phyloP scores from a whole-genome alignment of 2,113 vertebrate genomes.

The Atractosteus spatula region DNA sequence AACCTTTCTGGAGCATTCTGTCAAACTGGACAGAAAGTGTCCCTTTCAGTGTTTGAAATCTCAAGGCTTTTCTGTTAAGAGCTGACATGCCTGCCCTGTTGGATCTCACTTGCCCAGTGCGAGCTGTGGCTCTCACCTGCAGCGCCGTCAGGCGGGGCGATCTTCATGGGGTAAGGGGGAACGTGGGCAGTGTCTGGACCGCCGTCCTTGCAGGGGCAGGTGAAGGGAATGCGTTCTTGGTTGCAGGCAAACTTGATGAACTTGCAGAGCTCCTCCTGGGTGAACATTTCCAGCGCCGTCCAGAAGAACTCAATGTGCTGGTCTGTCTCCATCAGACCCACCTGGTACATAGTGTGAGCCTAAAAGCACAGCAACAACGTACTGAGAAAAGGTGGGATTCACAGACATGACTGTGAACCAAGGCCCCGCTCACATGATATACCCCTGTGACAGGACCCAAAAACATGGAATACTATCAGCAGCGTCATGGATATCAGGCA shows the following conservation, averaged over 20 bases:
- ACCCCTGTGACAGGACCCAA: too few relatives aligned
- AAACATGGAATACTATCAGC: too few relatives aligned
- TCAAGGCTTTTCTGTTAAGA: too few relatives aligned
- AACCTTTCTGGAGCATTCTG: too few relatives aligned
- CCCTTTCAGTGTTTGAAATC: too few relatives aligned
- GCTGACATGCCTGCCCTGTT: too few relatives aligned
- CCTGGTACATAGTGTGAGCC: conserved; percentile 99
- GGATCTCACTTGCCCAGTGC: too few relatives aligned
- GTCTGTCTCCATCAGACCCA: conserved; percentile 95
- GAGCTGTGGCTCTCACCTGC: conserved; percentile 67
- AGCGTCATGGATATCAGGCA: too few relatives aligned
- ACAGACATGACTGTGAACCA: not conserved
- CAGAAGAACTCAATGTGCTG: conserved; percentile 98
- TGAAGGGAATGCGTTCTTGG: conserved; percentile 96
- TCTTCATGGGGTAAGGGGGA: conserved; percentile 97
- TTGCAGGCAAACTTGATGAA: conserved; percentile 99
- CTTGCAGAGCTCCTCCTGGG: conserved; percentile 97
- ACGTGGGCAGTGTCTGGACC: conserved; percentile 94
- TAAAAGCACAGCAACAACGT: conserved; percentile 32
- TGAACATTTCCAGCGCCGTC: conserved; percentile 89
- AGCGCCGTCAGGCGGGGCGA: conserved; percentile 89
- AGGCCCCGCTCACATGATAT: not conserved
- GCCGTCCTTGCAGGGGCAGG: conserved; percentile 94
- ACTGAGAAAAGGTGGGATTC: not conserved
- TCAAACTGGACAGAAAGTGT: too few relatives aligned